These are phyloP conservation scores for Crambe crambe DNA, from an alignment of 37 sponge, comb jelly and placozoan genomes.

Conservation along the genomic window DNA sequence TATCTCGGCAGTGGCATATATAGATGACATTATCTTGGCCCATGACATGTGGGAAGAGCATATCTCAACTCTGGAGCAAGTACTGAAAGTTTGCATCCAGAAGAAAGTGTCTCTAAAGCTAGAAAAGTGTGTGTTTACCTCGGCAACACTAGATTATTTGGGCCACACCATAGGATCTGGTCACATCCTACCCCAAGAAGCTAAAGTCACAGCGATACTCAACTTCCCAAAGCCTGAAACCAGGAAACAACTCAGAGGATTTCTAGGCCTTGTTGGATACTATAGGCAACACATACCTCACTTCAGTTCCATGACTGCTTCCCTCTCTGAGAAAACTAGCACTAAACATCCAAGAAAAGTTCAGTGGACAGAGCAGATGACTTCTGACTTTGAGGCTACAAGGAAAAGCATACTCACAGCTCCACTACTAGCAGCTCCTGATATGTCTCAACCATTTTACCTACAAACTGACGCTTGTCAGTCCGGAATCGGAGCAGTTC, in stretches of 20 bases:
- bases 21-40: not conserved
- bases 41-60: not conserved
- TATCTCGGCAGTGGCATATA: not conserved
- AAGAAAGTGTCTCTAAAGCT: not conserved
- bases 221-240: not conserved
- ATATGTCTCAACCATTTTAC: not conserved
- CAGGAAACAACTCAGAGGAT: not conserved
- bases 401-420: not conserved
- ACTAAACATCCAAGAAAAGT: not conserved
- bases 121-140: not conserved
- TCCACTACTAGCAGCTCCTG: not conserved
- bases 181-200: not conserved
- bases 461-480: conserved; percentile 13
- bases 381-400: not conserved
- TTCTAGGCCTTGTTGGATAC: conserved; percentile 7
- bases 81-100: not conserved
- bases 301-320: not conserved
- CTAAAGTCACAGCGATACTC: not conserved
- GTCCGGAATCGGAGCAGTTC: not conserved
- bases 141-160: not conserved
- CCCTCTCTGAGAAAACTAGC: conserved; percentile 4
- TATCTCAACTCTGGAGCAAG: not conserved
- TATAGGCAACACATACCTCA: conserved; percentile 1
- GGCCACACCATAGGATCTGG: conserved; percentile 3
- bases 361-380: not conserved